These are phyloP conservation scores for Acipenser oxyrinchus DNA, from an alignment of 2,797 vertebrate species.

Conservation along the genomic window DNA sequence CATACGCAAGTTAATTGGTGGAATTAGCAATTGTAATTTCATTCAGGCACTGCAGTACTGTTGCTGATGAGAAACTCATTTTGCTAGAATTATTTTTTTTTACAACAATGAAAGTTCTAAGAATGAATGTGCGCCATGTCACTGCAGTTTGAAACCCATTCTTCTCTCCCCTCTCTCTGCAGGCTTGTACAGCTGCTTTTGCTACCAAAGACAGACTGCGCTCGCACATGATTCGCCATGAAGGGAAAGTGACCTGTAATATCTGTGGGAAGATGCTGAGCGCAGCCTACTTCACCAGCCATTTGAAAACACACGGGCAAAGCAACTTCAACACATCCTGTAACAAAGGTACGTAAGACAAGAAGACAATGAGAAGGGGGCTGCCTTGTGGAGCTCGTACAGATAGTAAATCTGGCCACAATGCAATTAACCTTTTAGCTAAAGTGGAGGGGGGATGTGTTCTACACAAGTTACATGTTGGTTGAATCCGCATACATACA, in stretches of 20 bases:
- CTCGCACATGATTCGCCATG: constrained; percentile 95
- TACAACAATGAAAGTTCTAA: no score
- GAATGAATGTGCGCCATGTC: neutral
- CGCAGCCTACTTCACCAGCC: constrained; percentile 94
- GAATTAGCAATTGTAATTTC: no score
- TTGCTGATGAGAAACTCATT: neutral
- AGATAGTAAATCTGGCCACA: no score
- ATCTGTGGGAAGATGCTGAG: constrained; percentile 97
- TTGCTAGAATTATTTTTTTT: no score
- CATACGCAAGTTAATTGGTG: no score
- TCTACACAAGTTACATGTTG: no score
- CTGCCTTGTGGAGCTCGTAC: no score
- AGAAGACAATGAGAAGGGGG: no score
- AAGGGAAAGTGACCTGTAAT: constrained; percentile 95
- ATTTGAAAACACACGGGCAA: constrained; percentile 94
- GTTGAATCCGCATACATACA: no score
- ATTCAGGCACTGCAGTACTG: neutral
- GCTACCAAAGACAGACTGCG: constrained; percentile 97
- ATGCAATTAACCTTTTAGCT: no score
- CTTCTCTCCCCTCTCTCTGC: constrained; percentile 37
- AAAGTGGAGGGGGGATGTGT: no score
- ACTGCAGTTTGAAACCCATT: constrained; percentile 45
- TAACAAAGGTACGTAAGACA: constrained; percentile 76
- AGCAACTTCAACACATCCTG: constrained; percentile 83
- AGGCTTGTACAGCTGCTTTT: constrained; percentile 94